These are phyloP conservation scores for Seira musarum DNA, from an alignment of 2,888 invertebrate genomes.

Conservation along the genomic window DNA sequence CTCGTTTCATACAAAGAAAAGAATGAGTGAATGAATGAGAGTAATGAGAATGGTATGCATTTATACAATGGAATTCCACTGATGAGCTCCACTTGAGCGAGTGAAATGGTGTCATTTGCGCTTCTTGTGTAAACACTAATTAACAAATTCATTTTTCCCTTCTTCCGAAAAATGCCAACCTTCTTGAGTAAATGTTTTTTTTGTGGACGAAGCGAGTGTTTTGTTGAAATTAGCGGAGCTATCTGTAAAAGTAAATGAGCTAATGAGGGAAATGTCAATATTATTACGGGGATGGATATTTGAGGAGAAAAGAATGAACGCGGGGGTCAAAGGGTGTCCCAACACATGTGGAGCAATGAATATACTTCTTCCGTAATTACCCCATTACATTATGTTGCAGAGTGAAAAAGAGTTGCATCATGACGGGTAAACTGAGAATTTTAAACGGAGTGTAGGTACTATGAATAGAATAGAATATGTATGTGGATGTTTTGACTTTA, in stretches of 20 bases:
- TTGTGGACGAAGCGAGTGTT: constrained; percentile 21
- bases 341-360: constrained; percentile 65
- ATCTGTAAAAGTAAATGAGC: constrained; percentile 62
- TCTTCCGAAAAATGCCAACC: not conserved
- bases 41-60: too few species aligned
- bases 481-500: constrained; percentile 43
- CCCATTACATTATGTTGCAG: not conserved
- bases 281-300: constrained; percentile 49
- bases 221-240: constrained; percentile 62
- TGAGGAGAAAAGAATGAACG: constrained; percentile 64
- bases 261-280: constrained; percentile 61
- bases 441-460: constrained; percentile 13
- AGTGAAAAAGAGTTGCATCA: too few species aligned
- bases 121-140: constrained; percentile 9
- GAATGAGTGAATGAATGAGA: too few species aligned
- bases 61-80: too few species aligned
- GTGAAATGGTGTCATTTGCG: not conserved
- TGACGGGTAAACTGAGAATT: constrained; percentile 1
- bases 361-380: constrained; percentile 26
- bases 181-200: constrained; percentile 18
- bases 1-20: too few species aligned
- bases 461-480: constrained; percentile 19
- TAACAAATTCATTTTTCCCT: constrained; percentile 11
- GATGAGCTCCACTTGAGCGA: not conserved
- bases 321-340: constrained; percentile 66